Evolutionary conservation across 2,797 vertebrate genomes (phyloP).

Genomic region (Alfaro cultratus): DNA sequence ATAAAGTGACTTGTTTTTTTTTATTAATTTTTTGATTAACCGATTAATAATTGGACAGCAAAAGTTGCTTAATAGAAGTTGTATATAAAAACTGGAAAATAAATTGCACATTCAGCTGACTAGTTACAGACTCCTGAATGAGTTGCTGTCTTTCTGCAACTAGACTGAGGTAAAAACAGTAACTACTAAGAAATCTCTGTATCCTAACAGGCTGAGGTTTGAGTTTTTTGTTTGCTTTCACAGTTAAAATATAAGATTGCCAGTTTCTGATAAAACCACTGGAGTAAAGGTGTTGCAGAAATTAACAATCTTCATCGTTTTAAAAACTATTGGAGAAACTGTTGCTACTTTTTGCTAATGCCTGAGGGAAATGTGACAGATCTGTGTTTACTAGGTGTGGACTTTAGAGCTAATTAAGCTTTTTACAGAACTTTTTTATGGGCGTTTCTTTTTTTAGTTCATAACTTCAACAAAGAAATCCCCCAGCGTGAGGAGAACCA

Average conservation of each 20-base stretch:
- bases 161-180: constrained; percentile 2
- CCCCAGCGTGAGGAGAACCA: neutral
- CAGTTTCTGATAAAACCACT: neutral
- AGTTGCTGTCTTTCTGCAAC: neutral
- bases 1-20: too few species aligned
- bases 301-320: too few species aligned
- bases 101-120: neutral
- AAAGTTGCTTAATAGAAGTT: too few species aligned
- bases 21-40: too few species aligned
- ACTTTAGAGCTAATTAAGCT: neutral
- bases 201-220: neutral
- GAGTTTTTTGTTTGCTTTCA: neutral
- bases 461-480: neutral
- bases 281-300: neutral
- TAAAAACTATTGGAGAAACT: neutral
- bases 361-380: neutral
- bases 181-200: neutral
- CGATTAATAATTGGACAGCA: too few species aligned
- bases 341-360: neutral
- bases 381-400: neutral
- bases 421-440: constrained; percentile 3
- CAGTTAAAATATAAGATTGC: neutral
- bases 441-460: neutral
- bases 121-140: neutral
- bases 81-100: neutral